Evolutionary conservation across 2,888 invertebrate species (phyloP).

Genomic region (Amiota minor): DNA sequence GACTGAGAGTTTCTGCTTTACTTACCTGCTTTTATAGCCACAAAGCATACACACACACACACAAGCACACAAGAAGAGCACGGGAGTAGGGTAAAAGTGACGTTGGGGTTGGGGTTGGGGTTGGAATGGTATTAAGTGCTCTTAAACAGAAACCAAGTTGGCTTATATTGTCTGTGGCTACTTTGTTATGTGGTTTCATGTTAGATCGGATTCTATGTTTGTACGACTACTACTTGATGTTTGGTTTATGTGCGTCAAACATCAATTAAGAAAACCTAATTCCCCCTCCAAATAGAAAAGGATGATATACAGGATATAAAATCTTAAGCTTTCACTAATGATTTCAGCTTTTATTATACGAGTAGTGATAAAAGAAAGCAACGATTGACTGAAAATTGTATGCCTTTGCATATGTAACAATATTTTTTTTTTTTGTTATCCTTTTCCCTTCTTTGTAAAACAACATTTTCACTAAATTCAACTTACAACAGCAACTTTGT

Average conservation of each 20-base stretch:
- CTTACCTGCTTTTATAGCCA: constrained; percentile 19
- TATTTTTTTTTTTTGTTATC: constrained; percentile 29
- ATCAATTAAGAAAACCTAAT: background rate
- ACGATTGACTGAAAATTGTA: constrained; percentile 45
- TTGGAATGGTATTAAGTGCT: background rate
- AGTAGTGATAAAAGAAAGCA: constrained; percentile 48
- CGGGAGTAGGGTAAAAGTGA: background rate
- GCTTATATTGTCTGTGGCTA: constrained; percentile 13
- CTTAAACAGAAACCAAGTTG: background rate
- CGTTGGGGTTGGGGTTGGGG: constrained; percentile 11
- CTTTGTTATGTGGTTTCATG: background rate
- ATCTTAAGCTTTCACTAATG: background rate
- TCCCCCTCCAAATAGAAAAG: no score
- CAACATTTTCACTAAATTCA: background rate
- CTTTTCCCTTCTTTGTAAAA: background rate
- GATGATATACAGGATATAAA: no score
- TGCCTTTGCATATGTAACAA: constrained; percentile 49
- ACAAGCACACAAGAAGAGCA: no score
- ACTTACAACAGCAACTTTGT: no score
- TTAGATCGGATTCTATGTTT: no score
- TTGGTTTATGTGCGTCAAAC: constrained; percentile 43
- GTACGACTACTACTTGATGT: background rate
- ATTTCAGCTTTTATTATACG: constrained; percentile 37
- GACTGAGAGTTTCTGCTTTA: background rate
- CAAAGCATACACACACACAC: no score